phyloP scores from a whole-genome alignment of 2,888 invertebrate species.

The Megamerina dolium region DNA sequence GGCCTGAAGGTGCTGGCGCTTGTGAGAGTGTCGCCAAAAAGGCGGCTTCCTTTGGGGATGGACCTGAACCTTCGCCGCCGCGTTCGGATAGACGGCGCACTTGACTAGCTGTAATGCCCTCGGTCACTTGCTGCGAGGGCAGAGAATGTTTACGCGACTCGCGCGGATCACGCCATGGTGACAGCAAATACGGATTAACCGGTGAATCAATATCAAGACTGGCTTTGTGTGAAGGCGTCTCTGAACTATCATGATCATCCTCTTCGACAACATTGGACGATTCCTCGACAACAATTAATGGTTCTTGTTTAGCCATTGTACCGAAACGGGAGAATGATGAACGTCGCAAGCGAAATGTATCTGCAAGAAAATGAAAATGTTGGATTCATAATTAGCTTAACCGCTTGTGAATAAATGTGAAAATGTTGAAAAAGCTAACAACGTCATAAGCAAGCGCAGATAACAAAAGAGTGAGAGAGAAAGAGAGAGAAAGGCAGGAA shows the following conservation, averaged over 20 bases:
- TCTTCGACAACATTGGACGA: slow-evolving; percentile 63
- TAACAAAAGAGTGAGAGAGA: too few species aligned
- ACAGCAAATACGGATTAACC: slow-evolving; percentile 72
- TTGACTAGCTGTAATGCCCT: slow-evolving; percentile 82
- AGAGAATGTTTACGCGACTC: slow-evolving; percentile 75
- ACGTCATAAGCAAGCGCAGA: too few species aligned
- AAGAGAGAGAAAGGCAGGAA: too few species aligned
- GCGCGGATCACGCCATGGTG: slow-evolving; percentile 70
- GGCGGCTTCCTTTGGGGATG: slow-evolving; percentile 72
- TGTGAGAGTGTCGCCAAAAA: slow-evolving; percentile 76
- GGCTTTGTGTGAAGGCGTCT: slow-evolving; percentile 54
- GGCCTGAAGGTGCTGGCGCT: slow-evolving; percentile 66
- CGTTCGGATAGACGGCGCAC: slow-evolving; percentile 76
- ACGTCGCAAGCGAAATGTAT: slow-evolving; percentile 58
- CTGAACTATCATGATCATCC: slow-evolving; percentile 52
- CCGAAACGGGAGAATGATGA: slow-evolving; percentile 59
- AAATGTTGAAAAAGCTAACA: too few species aligned
- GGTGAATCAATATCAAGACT: slow-evolving; percentile 73
- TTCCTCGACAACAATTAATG: slow-evolving; percentile 78
- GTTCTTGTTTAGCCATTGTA: slow-evolving; percentile 57
- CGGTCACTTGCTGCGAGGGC: slow-evolving; percentile 77
- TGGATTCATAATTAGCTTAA: not conserved
- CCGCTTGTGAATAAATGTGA: too few species aligned
- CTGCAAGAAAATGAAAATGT: slow-evolving; percentile 20
- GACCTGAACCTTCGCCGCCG: slow-evolving; percentile 68